Conservation (phyloP, 2,113 vertebrate species). For the Nipponia nippon region DNA sequence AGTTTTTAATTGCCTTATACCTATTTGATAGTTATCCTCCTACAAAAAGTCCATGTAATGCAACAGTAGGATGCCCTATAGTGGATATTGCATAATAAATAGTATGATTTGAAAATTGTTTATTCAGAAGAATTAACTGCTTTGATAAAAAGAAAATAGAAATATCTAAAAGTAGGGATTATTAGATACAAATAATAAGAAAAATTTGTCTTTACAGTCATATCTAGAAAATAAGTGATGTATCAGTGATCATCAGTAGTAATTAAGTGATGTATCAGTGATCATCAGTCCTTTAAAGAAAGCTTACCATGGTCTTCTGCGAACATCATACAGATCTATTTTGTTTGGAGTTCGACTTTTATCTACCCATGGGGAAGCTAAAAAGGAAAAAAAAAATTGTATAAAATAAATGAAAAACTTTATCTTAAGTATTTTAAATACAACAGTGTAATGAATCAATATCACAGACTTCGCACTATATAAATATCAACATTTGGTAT, state of each 20-base stretch:
- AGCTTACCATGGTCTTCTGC: conserved; percentile 93
- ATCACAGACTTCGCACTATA: not conserved
- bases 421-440: not conserved
- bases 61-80: fast-evolving
- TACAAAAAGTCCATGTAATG: not conserved
- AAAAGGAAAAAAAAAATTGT: not conserved
- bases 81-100: not conserved
- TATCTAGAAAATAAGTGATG: not conserved
- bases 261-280: not conserved
- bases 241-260: too few relatives aligned
- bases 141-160: not conserved
- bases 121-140: not conserved
- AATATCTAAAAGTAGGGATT: not conserved
- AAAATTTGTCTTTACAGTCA: not conserved
- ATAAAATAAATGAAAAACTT: not conserved
- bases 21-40: not conserved
- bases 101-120: not conserved
- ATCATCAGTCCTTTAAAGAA: not conserved
- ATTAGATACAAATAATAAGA: not conserved
- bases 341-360: conserved; percentile 91
- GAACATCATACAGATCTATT: conserved; percentile 96
- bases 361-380: conserved; percentile 97
- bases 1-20: not conserved
- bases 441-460: not conserved
- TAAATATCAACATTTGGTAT: not conserved